These are phyloP conservation scores for Indicator indicator DNA, from an alignment of 2,113 vertebrate species.

Conservation along the genomic window DNA sequence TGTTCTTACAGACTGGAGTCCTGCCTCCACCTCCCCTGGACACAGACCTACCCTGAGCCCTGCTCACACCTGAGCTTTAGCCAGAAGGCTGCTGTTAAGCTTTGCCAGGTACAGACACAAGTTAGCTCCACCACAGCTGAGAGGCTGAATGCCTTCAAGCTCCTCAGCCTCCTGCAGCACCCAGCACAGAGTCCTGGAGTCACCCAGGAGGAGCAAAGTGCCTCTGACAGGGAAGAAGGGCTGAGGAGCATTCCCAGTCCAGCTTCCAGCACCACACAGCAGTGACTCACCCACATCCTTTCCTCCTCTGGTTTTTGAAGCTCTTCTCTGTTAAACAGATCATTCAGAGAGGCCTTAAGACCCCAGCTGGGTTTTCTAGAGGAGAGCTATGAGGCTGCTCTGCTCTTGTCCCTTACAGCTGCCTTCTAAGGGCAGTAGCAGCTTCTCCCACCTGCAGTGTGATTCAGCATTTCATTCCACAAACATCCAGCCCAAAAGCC, in stretches of 20 bases:
- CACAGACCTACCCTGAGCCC: neutral
- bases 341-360: neutral
- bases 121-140: neutral
- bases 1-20: neutral
- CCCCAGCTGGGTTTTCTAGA: neutral
- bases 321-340: neutral
- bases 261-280: neutral
- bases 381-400: neutral
- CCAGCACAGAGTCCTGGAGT: neutral
- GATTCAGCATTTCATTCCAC: neutral
- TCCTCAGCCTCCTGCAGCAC: neutral
- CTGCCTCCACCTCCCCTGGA: neutral
- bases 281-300: neutral
- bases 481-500: neutral
- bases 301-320: neutral
- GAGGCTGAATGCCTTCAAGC: accelerated
- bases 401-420: neutral
- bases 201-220: accelerated
- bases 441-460: neutral
- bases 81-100: neutral
- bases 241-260: neutral
- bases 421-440: neutral
- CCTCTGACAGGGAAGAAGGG: neutral
- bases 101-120: neutral
- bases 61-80: neutral